These are phyloP conservation scores for Tinea pellionella DNA, from an alignment of 2,888 invertebrate genomes.

Conservation along the genomic window DNA sequence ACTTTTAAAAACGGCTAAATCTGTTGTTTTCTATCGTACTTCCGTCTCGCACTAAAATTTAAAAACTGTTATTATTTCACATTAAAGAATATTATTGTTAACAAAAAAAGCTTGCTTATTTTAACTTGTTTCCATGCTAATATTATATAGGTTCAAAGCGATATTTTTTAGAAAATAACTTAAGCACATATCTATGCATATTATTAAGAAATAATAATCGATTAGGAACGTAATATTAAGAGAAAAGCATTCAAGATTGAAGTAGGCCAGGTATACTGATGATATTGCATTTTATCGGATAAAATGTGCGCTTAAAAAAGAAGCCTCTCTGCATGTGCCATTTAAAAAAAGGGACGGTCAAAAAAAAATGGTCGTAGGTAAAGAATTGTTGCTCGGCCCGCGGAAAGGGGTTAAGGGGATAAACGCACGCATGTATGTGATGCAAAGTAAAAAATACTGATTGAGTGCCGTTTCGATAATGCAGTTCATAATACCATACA, in stretches of 20 bases:
- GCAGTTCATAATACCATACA: neutral
- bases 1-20: too few relatives aligned
- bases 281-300: slow-evolving; percentile 62
- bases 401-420: slow-evolving; percentile 57
- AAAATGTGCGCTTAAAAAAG: slow-evolving; percentile 43
- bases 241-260: slow-evolving; percentile 28
- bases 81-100: too few relatives aligned
- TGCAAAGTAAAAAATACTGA: slow-evolving; percentile 46
- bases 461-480: slow-evolving; percentile 35
- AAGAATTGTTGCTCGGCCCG: slow-evolving; percentile 55
- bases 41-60: too few relatives aligned
- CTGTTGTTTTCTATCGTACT: too few relatives aligned
- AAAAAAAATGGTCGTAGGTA: slow-evolving; percentile 52
- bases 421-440: slow-evolving; percentile 43
- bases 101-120: too few relatives aligned
- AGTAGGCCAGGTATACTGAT: slow-evolving; percentile 52
- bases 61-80: too few relatives aligned
- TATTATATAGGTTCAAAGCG: too few relatives aligned
- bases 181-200: neutral
- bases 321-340: slow-evolving; percentile 63
- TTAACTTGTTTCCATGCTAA: too few relatives aligned
- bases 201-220: slow-evolving; percentile 33
- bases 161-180: neutral
- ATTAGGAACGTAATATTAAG: slow-evolving; percentile 58
- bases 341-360: slow-evolving; percentile 46